These are phyloP conservation scores for Cylindroiulus punctatus DNA, from an alignment of 2,888 invertebrate genomes.

Conservation along the genomic window DNA sequence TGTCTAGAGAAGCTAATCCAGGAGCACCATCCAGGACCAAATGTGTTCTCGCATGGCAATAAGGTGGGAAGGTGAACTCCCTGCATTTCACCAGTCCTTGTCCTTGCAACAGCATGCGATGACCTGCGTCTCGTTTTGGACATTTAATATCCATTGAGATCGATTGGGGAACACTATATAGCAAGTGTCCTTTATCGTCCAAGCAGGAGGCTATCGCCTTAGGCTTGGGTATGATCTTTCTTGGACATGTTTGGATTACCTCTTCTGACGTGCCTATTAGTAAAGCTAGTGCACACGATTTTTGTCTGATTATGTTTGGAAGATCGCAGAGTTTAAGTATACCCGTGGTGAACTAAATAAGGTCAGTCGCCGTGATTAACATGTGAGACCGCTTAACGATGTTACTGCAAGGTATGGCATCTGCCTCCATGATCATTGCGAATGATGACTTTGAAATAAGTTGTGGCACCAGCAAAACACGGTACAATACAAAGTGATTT, in stretches of 20 bases:
- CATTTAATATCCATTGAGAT: not conserved
- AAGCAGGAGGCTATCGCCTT: not conserved
- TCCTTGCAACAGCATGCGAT: not conserved
- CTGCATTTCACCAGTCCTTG: not conserved
- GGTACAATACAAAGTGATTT: not conserved
- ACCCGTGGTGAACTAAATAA: too few species aligned
- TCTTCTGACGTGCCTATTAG: not conserved
- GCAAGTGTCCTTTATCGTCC: not conserved
- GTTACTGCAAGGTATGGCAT: not conserved
- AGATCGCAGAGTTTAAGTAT: too few species aligned
- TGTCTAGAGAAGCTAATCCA: too few species aligned
- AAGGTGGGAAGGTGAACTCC: not conserved
- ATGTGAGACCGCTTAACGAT: not conserved
- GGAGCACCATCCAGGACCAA: too few species aligned
- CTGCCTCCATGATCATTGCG: not conserved
- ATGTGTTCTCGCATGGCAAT: not conserved
- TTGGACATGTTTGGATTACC: not conserved
- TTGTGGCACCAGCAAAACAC: not conserved
- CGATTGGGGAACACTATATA: not conserved
- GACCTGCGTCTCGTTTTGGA: not conserved
- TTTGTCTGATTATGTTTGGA: not conserved
- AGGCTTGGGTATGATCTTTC: not conserved
- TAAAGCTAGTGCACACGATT: not conserved
- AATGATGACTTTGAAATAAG: not conserved
- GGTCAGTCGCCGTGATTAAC: not conserved